Base-by-base conservation (phyloP, 2,888 invertebrate genomes). In the Lacanobia wlatinum region DNA sequence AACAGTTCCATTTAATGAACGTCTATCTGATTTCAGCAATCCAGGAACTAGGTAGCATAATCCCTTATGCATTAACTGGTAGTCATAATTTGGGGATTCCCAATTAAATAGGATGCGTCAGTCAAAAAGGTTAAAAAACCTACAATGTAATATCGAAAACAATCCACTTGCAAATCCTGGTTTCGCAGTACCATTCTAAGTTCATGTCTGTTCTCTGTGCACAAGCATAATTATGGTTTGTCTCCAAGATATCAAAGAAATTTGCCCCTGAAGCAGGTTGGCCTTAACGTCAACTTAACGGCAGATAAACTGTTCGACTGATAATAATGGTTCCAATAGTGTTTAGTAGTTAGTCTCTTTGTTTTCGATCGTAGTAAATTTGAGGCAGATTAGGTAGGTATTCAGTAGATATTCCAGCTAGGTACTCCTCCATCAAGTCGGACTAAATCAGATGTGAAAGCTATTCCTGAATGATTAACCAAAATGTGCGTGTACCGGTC, bases 201-300 rank as follows among this genome's bases (percentile, higher is more conserved):
- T 21, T 43, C 2, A 7, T 2, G 7, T 46, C 7, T 2, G 9
- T 28, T 34, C 12, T 40, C 9, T 64, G 12, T 43, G n/a, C 8
- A 74, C 21, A 52, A 1, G 28, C 28, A 43, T 12, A n/a, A n/a
- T n/a, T n/a, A 43, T 10, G 7, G 34, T 28, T 43, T 46, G 9
- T 67, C 10, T 66, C 18, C 21, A 59, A 67, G 18, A 67, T 48
- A 14, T 73, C 21, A 28, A 46, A 21, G 14, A 53, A 18, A 8
- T 52, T 52, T 58, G 23, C 10, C n/a, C 40, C 59, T 46, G 9
- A 21, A 76, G 48, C 12, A 23, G 52, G 21, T 76, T 68, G 58
- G 60, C 52, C 28, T 68, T n/a, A 12, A 68, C 48, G 12, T 53
- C 2, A 1, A 21, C 18, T 28, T 23, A 34, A 40, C 6, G 9